A percentile compares a stretch with the other conserved stretches of the same genome.
Evolutionary conservation across 2,113 vertebrate genomes (phyloP).

Genomic region (Tragelaphus buxtoni): DNA sequence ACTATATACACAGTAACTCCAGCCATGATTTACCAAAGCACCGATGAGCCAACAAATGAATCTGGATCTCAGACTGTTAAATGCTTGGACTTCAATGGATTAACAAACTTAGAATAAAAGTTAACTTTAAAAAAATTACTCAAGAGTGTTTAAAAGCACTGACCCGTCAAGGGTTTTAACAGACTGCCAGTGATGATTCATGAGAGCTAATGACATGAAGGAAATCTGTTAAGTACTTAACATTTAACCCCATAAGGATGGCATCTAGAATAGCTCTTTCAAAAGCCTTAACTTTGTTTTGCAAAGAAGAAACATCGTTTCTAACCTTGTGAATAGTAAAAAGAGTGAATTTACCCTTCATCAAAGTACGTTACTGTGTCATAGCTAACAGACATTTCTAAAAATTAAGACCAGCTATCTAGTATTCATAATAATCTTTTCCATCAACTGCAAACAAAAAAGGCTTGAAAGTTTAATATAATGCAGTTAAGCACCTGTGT

Average conservation of each 20-base stretch:
- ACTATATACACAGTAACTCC: neutral
- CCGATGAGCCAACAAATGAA: neutral
- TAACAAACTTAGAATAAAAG: neutral
- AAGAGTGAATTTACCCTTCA: neutral
- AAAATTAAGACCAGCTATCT: neutral
- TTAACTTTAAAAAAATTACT: neutral
- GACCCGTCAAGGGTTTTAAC: neutral
- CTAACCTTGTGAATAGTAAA: neutral
- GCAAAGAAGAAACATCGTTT: neutral
- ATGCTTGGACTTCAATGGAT: neutral
- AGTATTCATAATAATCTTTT: neutral
- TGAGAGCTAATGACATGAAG: neutral
- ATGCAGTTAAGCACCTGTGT: neutral
- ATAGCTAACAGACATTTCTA: neutral
- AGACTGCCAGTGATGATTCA: neutral
- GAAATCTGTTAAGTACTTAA: neutral
- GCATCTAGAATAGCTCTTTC: neutral
- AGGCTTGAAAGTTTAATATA: neutral
- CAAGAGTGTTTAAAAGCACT: neutral
- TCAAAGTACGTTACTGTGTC: neutral
- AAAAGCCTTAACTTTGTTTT: constrained; percentile 23
- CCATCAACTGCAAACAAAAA: neutral
- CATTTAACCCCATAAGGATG: neutral
- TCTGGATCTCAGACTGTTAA: neutral
- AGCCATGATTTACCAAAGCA: neutral